These are phyloP conservation scores for Acrobasis repandana DNA, from an alignment of 2,888 invertebrate genomes.

Conservation along the genomic window DNA sequence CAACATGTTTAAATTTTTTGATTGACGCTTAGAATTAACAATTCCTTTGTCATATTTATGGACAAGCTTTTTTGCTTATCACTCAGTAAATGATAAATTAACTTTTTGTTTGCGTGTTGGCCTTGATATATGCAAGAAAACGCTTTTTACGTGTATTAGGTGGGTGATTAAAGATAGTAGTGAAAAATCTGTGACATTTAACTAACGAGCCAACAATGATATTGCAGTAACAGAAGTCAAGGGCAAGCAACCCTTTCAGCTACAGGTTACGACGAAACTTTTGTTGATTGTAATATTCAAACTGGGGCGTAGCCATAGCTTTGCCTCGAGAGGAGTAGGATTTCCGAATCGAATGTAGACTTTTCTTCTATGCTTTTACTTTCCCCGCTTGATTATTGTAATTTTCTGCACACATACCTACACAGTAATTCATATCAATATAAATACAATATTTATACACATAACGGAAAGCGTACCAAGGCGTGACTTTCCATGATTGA, in stretches of 20 bases:
- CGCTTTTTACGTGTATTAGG: neutral
- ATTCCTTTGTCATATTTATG: neutral
- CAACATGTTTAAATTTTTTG: too few relatives aligned
- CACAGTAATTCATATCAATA: too few relatives aligned
- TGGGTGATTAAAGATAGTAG: conserved; percentile 3
- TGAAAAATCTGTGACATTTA: conserved; percentile 11
- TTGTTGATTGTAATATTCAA: neutral
- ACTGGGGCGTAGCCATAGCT: too few relatives aligned
- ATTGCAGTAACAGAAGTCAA: conserved; percentile 11
- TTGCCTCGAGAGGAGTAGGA: too few relatives aligned
- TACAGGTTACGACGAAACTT: neutral
- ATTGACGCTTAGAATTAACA: too few relatives aligned
- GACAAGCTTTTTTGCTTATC: neutral
- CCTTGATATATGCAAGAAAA: neutral
- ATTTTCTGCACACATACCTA: too few relatives aligned
- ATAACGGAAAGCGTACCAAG: too few relatives aligned
- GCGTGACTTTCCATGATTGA: too few relatives aligned
- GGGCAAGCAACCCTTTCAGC: neutral
- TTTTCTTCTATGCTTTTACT: too few relatives aligned
- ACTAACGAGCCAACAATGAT: conserved; percentile 14
- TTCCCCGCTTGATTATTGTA: too few relatives aligned
- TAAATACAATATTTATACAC: too few relatives aligned
- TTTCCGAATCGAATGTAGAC: too few relatives aligned
- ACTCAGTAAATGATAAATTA: neutral
- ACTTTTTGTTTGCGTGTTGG: neutral